These are phyloP conservation scores for Periphyllus acericola DNA, from an alignment of 2,888 invertebrate species.

Conservation along the genomic window DNA sequence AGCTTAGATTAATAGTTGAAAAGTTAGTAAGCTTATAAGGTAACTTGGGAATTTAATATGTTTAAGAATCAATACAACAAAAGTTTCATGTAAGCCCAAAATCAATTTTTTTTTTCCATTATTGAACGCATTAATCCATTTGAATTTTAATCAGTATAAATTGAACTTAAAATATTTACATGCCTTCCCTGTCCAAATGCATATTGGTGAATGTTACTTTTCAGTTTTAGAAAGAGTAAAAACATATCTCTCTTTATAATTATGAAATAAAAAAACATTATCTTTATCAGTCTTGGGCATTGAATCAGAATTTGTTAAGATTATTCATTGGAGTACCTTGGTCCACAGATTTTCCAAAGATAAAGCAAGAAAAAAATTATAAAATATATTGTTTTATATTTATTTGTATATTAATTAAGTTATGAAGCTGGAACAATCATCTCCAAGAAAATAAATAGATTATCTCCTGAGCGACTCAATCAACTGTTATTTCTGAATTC, in stretches of 20 bases:
- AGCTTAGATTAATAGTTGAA: too few relatives aligned
- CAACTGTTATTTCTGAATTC: background rate
- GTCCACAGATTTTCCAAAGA: background rate
- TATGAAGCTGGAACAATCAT: background rate
- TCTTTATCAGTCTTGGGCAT: background rate
- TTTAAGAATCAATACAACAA: too few relatives aligned
- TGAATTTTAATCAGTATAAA: too few relatives aligned
- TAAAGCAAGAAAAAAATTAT: conserved; percentile 1
- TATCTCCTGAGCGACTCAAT: background rate
- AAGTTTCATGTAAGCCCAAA: too few relatives aligned
- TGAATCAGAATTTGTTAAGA: background rate
- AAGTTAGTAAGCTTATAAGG: too few relatives aligned
- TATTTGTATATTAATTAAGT: background rate
- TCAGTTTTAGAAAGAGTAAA: background rate
- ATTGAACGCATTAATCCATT: too few relatives aligned
- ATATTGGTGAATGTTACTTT: too few relatives aligned
- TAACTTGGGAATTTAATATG: too few relatives aligned
- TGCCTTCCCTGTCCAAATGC: too few relatives aligned
- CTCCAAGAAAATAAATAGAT: background rate
- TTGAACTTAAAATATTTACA: too few relatives aligned
- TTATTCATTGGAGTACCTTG: background rate
- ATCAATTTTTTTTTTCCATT: too few relatives aligned
- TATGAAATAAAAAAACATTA: too few relatives aligned
- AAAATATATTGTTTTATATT: background rate
- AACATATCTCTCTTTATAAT: background rate